These are phyloP conservation scores for Sylvicola cinctus DNA, from an alignment of 2,888 invertebrate genomes.

Conservation along the genomic window DNA sequence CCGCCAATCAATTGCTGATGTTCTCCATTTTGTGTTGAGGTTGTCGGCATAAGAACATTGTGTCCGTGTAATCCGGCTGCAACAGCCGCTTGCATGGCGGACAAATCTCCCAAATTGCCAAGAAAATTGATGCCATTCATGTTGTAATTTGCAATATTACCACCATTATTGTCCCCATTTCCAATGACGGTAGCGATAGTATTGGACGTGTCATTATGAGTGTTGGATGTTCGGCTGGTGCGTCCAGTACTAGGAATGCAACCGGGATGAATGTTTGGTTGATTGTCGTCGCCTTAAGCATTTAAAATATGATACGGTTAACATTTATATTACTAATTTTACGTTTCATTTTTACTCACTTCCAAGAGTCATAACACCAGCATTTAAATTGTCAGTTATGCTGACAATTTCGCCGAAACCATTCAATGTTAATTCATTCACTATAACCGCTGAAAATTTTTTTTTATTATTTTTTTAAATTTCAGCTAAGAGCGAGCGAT, in stretches of 20 bases:
- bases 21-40: constrained; percentile 34
- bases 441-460: constrained; percentile 43
- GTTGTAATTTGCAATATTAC: neutral
- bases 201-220: neutral
- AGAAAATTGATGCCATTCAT: too few species aligned
- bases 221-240: constrained; percentile 22
- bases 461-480: too few species aligned
- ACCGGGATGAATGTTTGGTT: constrained; percentile 34
- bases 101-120: too few species aligned
- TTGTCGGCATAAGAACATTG: constrained; percentile 15
- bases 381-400: too few species aligned
- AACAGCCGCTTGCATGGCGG: neutral
- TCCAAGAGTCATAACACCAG: too few species aligned
- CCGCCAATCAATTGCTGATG: constrained; percentile 37
- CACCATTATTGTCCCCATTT: neutral
- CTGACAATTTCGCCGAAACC: constrained; percentile 35
- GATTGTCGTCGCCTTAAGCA: neutral
- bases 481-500: too few species aligned
- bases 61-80: neutral
- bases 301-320: too few species aligned
- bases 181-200: neutral
- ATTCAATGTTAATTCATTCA: constrained; percentile 44
- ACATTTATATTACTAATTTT: too few species aligned
- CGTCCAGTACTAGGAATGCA: constrained; percentile 41
- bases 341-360: too few species aligned